These are phyloP conservation scores for Pollachius pollachius DNA, from an alignment of 2,113 vertebrate species.

Conservation along the genomic window DNA sequence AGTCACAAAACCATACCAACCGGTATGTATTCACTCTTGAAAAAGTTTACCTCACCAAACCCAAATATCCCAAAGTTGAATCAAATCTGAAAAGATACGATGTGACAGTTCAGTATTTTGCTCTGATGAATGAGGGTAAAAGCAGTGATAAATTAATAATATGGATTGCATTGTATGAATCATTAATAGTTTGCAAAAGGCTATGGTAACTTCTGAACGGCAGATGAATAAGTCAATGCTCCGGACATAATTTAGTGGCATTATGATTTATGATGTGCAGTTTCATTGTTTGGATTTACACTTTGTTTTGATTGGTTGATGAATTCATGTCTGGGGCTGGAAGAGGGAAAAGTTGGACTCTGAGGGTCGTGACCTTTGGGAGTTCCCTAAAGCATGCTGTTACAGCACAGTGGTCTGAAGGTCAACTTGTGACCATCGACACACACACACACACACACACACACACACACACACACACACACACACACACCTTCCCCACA, in stretches of 20 bases:
- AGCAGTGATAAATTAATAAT: constrained; percentile 15
- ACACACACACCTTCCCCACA: no score
- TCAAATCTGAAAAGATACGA: not conserved
- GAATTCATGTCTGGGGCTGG: not conserved
- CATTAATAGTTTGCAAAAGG: constrained; percentile 16
- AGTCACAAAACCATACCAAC: not conserved
- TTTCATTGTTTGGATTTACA: not conserved
- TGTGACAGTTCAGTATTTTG: not conserved
- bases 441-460: no score
- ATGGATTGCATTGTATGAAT: constrained; percentile 19
- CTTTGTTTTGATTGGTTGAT: not conserved
- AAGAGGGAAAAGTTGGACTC: no score
- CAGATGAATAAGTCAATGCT: constrained; percentile 18
- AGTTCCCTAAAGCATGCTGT: no score
- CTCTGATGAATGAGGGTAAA: constrained; percentile 7
- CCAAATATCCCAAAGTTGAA: not conserved
- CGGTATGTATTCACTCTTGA: not conserved
- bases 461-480: not conserved
- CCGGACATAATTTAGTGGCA: constrained; percentile 12
- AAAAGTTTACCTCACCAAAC: not conserved
- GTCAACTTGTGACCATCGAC: no score
- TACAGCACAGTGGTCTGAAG: no score
- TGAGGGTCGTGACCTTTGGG: no score
- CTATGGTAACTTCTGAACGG: constrained; percentile 9
- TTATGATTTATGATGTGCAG: constrained; percentile 7